phyloP scores from a whole-genome alignment of 2,113 vertebrate genomes.

The Aptenodytes patagonicus region DNA sequence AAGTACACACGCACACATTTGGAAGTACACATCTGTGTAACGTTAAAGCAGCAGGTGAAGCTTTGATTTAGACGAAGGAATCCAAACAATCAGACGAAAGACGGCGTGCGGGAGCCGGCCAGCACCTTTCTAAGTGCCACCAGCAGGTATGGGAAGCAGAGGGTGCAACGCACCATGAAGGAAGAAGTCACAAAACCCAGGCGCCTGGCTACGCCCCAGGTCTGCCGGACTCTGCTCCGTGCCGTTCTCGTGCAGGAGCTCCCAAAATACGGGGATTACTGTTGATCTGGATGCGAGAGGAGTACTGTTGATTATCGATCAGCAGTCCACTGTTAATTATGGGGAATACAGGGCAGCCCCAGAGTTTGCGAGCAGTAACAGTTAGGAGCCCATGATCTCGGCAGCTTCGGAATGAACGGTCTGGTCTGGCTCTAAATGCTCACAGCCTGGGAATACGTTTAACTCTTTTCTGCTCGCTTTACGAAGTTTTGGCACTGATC shows the following conservation, averaged over 20 bases:
- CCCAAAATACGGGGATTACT: not conserved
- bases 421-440: not conserved
- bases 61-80: not conserved
- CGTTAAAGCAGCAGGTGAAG: not conserved
- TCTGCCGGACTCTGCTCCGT: not conserved
- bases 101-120: fast-evolving
- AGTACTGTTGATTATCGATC: not conserved
- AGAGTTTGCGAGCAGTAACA: constrained; percentile 1
- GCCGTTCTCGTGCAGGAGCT: not conserved
- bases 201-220: not conserved
- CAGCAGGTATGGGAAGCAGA: not conserved
- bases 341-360: not conserved
- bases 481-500: not conserved
- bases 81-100: not conserved
- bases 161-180: not conserved
- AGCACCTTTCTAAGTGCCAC: not conserved
- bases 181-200: not conserved
- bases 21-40: not conserved
- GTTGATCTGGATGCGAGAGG: not conserved
- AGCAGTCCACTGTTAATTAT: not conserved
- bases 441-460: not conserved
- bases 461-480: not conserved
- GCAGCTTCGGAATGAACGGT: not conserved
- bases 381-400: not conserved
- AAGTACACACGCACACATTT: not conserved